A percentile compares a stretch with the other conserved stretches of the same genome.
Conservation (phyloP, 1,140 invertebrate species). For the Triops cancriformis region DNA sequence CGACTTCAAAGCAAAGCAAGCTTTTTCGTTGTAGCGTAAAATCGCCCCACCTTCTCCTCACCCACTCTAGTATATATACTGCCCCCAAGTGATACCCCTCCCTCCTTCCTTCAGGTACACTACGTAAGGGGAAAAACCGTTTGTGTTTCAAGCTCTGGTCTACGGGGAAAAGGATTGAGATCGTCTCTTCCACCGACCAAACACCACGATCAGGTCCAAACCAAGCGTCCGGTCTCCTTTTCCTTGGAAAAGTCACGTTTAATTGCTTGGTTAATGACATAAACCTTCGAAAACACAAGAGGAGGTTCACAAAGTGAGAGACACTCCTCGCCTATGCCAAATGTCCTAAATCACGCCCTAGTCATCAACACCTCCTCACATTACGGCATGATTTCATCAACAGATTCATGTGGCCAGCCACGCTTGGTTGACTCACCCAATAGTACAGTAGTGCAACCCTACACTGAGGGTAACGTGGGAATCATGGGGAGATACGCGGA, state of each 20-base stretch:
- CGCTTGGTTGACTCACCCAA: background rate
- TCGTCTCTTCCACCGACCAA: background rate
- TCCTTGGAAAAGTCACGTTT: background rate
- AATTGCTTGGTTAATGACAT: background rate
- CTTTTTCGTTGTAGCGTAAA: background rate
- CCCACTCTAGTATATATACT: background rate
- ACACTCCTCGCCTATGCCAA: background rate
- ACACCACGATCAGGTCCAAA: background rate
- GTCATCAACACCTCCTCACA: background rate
- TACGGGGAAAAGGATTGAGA: background rate
- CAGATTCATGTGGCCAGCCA: background rate
- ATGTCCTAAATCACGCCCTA: background rate
- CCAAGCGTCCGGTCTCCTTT: background rate
- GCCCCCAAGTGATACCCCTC: background rate
- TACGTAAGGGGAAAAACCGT: background rate
- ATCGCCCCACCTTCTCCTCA: background rate
- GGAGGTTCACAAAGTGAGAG: background rate
- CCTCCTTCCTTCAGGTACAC: background rate
- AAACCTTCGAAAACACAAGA: background rate
- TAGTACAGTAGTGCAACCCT: background rate
- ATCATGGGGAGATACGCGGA: background rate
- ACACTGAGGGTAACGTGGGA: background rate
- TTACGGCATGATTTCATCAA: background rate
- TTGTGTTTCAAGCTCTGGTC: no score
- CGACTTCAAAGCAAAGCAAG: background rate